phyloP scores from a whole-genome alignment of 2,888 invertebrate species.

The Mythimna ferrago region DNA sequence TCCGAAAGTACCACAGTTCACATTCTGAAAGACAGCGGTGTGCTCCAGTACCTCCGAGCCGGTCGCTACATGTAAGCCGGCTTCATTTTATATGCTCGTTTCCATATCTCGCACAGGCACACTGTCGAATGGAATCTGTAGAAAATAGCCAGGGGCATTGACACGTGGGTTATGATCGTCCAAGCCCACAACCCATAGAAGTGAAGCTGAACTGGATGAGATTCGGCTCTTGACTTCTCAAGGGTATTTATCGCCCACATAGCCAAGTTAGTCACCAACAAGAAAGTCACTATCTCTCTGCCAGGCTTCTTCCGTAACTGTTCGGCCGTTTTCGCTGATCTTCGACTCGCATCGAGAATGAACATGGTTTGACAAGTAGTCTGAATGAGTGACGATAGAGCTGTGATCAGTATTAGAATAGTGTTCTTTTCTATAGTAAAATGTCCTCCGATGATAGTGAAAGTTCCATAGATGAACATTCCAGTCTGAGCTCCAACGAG shows the following conservation, averaged over 20 bases:
- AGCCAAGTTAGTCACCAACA: conserved; percentile 96
- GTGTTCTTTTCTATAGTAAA: conserved; percentile 96
- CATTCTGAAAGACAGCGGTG: conserved; percentile 66
- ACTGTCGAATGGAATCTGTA: conserved; percentile 98
- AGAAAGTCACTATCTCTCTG: conserved; percentile 97
- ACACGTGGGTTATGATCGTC: conserved; percentile 98
- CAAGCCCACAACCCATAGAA: conserved; percentile 98
- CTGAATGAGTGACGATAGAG: conserved; percentile 96
- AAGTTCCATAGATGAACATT: conserved; percentile 97
- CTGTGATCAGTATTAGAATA: conserved; percentile 95
- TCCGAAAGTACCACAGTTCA: conserved; percentile 78
- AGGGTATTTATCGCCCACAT: conserved; percentile 98
- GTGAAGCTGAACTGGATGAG: conserved; percentile 97
- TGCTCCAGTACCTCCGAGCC: conserved; percentile 80
- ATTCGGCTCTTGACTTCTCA: conserved; percentile 97
- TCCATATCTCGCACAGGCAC: conserved; percentile 99
- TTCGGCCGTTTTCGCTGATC: conserved; percentile 95
- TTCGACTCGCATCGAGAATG: conserved; percentile 96
- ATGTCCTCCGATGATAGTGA: conserved; percentile 98
- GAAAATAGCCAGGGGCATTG: conserved; percentile 98
- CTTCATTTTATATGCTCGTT: conserved; percentile 97
- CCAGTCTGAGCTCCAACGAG: conserved; percentile 98
- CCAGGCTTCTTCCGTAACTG: conserved; percentile 97
- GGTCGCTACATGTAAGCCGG: conserved; percentile 95
- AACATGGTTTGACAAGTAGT: conserved; percentile 97